Base-by-base conservation (phyloP, 2,888 invertebrate species). In the Hirudinaria manillensis region DNA sequence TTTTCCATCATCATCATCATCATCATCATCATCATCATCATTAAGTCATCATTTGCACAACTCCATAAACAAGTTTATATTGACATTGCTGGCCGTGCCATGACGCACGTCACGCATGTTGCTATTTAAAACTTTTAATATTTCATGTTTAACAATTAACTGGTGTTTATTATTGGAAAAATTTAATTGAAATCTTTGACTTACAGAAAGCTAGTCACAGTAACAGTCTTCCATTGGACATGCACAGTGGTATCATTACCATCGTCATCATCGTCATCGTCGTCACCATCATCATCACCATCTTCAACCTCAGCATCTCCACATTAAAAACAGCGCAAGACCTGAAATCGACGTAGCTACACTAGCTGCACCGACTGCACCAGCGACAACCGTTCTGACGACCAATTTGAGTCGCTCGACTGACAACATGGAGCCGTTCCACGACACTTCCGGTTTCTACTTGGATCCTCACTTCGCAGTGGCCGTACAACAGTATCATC, bases 391-490 rank as follows among this genome's bases (percentile, higher is more conserved):
- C 10, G 55, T n/a, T 16, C 19, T 61, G 24, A 61, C 6, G 61
- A 13, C 61, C 7, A 61, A 1, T 24, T 45, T 16, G 7, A 1
- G 61, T 61, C 61, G 29, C 4, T 61, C 61, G 61, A 45, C 13
- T 45, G 1, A 16, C 45, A 10, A 45, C 61, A 76, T 76, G 76
- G 76, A 76, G 55, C 73, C 76, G 24, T 70, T 76, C 27, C 76
- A 76, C 70, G 76, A 76, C 68, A 61, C 75, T 3, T 70, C 75
- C 27, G 53, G 70, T 29, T 68, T 76, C 53, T 76, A 76, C 74
- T 66, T 76, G 70, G 76, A 76, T 34, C 72, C 74, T n/a, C 73
- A 70, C 56, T 67, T 76, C 45, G 76, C 74, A 29, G 75, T 75
- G n/a, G 75, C 73, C 13, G 56, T 73, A 6, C 73, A 73, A 24